Conservation (phyloP, 2,113 vertebrate species). For the Callorhinus ursinus region DNA sequence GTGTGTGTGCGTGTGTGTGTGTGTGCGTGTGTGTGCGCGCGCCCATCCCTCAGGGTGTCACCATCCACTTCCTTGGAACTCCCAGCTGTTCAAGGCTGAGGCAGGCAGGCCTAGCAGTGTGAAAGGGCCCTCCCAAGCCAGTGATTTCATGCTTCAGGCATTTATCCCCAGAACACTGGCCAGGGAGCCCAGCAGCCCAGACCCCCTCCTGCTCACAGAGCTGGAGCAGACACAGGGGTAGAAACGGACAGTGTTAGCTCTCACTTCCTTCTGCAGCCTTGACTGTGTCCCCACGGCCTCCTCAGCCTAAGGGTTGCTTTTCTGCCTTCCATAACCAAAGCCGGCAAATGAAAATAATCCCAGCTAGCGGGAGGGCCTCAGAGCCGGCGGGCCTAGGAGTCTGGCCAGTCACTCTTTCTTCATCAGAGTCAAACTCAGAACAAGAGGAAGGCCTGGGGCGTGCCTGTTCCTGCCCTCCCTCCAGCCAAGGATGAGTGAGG, state of each 20-base stretch:
- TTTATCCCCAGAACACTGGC: background rate
- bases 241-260: background rate
- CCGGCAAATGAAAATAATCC: background rate
- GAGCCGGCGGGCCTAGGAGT: background rate
- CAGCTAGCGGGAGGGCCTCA: background rate
- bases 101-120: background rate
- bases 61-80: background rate
- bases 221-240: background rate
- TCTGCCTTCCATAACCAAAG: background rate
- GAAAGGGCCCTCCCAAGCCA: constrained; percentile 22
- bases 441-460: background rate
- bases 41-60: background rate
- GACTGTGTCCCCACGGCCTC: background rate
- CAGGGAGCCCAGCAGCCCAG: background rate
- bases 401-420: background rate
- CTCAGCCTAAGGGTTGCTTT: background rate
- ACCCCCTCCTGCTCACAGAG: background rate
- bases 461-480: background rate
- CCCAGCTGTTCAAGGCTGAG: background rate
- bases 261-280: background rate
- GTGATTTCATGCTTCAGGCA: constrained; percentile 60
- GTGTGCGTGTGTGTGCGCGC: no score
- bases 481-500: background rate
- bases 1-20: background rate
- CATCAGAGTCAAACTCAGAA: background rate